Percentiles rank a stretch among this genome's conserved stretches.
Evolutionary conservation across 2,113 vertebrate genomes (phyloP).

Genomic region (Hemiprocne comata): DNA sequence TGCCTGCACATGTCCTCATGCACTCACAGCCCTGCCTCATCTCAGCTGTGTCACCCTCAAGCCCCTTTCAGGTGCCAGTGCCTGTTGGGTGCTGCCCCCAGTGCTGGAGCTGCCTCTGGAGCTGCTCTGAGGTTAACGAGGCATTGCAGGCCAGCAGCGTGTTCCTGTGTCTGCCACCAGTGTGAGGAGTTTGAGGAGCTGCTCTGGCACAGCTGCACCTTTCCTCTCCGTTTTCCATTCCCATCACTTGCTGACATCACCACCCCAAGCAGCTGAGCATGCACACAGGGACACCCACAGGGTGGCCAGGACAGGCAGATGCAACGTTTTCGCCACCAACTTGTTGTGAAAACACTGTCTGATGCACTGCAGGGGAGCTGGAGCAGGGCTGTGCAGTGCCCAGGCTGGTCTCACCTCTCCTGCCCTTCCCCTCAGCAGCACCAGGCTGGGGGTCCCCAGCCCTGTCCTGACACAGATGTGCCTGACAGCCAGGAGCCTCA

Average conservation of each 20-base stretch:
- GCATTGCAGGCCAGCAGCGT: background rate
- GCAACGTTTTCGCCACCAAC: no score
- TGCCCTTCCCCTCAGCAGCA: rapidly evolving
- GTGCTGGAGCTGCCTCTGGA: background rate
- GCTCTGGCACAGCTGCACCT: background rate
- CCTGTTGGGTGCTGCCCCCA: background rate
- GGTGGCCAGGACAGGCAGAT: no score
- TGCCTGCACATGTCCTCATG: rapidly evolving
- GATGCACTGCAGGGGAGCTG: no score
- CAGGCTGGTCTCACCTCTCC: no score
- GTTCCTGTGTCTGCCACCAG: rapidly evolving
- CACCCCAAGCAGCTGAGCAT: no score
- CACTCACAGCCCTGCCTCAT: background rate
- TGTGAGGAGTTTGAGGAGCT: background rate
- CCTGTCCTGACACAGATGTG: no score
- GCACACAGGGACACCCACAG: no score
- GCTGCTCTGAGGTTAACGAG: background rate
- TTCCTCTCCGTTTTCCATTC: background rate
- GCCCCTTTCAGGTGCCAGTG: no score
- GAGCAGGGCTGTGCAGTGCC: no score
- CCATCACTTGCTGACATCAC: rapidly evolving
- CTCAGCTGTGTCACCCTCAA: no score
- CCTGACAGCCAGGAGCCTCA: rapidly evolving
- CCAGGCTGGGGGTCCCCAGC: background rate
- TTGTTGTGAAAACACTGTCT: no score